These are phyloP conservation scores for Tiliacea citrago DNA, from an alignment of 2,888 invertebrate species.

Conservation along the genomic window DNA sequence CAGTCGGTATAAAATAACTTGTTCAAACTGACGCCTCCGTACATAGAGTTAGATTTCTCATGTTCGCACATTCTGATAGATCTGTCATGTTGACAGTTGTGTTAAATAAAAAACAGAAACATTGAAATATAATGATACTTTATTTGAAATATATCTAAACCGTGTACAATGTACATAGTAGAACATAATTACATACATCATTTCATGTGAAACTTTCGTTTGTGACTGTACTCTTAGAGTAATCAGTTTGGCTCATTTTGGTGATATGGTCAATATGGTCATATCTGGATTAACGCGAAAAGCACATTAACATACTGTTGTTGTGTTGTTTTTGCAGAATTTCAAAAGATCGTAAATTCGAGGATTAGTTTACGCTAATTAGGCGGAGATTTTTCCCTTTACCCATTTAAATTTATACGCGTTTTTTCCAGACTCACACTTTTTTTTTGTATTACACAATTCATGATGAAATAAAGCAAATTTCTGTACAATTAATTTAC, in stretches of 20 bases:
- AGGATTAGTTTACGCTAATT: neutral
- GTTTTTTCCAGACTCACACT: neutral
- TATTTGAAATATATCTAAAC: conserved; percentile 58
- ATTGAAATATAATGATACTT: conserved; percentile 57
- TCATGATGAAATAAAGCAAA: neutral
- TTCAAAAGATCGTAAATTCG: neutral
- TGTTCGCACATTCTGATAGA: no score
- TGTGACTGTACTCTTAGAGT: conserved; percentile 24
- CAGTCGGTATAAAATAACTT: no score
- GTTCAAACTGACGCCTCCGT: no score
- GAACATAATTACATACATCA: conserved; percentile 37
- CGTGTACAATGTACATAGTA: conserved; percentile 40
- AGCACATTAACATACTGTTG: neutral
- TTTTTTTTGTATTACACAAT: neutral
- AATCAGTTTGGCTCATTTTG: conserved; percentile 4
- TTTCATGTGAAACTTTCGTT: conserved; percentile 8
- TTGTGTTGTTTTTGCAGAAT: neutral
- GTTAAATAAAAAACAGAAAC: conserved; percentile 32
- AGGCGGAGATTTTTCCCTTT: neutral
- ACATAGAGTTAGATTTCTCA: neutral
- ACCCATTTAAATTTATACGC: neutral
- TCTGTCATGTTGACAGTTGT: no score
- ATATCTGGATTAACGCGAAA: neutral
- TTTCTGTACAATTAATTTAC: neutral
- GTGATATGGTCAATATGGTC: neutral